Evolutionary conservation across 2,888 invertebrate genomes (phyloP).

Genomic region (Diarsia mendica): DNA sequence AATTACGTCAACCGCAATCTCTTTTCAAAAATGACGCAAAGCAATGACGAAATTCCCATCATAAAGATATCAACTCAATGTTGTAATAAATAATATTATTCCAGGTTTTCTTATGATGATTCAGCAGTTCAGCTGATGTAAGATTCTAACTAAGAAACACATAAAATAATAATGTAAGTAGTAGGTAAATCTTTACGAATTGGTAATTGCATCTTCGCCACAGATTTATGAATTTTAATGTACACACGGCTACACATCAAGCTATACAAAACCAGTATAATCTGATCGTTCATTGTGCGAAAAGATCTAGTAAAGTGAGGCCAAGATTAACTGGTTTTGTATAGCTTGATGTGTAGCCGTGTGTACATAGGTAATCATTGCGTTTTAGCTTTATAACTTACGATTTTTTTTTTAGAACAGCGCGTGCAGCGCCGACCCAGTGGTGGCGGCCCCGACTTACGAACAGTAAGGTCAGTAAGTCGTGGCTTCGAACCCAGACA

Average conservation of each 20-base stretch:
- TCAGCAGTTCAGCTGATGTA: not conserved
- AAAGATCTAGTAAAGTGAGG: too few species aligned
- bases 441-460: too few species aligned
- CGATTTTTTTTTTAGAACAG: too few species aligned
- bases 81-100: not conserved
- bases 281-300: too few species aligned
- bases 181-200: not conserved
- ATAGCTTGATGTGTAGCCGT: too few species aligned
- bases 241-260: too few species aligned
- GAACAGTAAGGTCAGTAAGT: too few species aligned
- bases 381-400: not conserved
- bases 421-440: too few species aligned
- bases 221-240: too few species aligned
- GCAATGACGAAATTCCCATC: constrained; percentile 10
- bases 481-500: too few species aligned
- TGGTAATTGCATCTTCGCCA: not conserved
- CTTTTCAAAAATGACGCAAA: constrained; percentile 23
- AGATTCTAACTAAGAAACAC: not conserved
- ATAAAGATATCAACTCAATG: not conserved
- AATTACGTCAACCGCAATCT: constrained; percentile 22
- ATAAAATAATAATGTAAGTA: not conserved
- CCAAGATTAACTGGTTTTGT: too few species aligned
- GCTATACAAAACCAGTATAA: too few species aligned
- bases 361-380: not conserved
- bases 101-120: not conserved